These are phyloP conservation scores for Ctenoplectra terminalis DNA, from an alignment of 1,140 invertebrate genomes.

Conservation along the genomic window DNA sequence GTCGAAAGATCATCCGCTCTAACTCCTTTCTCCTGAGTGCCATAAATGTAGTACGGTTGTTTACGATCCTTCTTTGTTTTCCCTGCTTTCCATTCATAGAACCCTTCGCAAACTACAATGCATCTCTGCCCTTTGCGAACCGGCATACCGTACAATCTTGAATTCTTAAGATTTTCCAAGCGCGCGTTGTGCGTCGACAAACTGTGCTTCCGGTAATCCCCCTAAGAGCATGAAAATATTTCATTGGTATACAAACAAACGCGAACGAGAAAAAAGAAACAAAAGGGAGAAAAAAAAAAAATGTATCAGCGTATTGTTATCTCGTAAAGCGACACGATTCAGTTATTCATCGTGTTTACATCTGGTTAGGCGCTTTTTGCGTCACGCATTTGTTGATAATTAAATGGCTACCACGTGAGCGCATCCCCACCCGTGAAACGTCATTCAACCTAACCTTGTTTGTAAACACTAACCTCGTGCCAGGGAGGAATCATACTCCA, in stretches of 20 bases:
- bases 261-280: not conserved
- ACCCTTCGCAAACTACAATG: slow-evolving; percentile 91
- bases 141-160: slow-evolving; percentile 87
- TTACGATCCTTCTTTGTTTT: slow-evolving; percentile 83
- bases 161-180: slow-evolving; percentile 87
- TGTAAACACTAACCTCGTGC: slow-evolving; percentile 85
- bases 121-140: slow-evolving; percentile 89
- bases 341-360: not conserved
- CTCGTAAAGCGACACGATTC: too few species aligned
- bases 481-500: slow-evolving; percentile 94
- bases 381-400: not conserved
- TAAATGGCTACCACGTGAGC: slow-evolving; percentile 16
- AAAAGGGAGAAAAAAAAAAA: not conserved
- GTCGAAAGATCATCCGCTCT: slow-evolving; percentile 84
- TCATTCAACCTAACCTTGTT: slow-evolving; percentile 33
- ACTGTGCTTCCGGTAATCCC: slow-evolving; percentile 86
- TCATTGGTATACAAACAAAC: not conserved
- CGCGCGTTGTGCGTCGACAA: slow-evolving; percentile 93
- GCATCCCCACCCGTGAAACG: not conserved
- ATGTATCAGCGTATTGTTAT: not conserved
- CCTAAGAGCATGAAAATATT: slow-evolving; percentile 77
- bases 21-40: slow-evolving; percentile 83
- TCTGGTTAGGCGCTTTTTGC: not conserved
- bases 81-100: slow-evolving; percentile 94
- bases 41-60: slow-evolving; percentile 91